These are phyloP conservation scores for Pristionchus fissidentatus DNA, from an alignment of 2,888 invertebrate genomes.

Conservation along the genomic window DNA sequence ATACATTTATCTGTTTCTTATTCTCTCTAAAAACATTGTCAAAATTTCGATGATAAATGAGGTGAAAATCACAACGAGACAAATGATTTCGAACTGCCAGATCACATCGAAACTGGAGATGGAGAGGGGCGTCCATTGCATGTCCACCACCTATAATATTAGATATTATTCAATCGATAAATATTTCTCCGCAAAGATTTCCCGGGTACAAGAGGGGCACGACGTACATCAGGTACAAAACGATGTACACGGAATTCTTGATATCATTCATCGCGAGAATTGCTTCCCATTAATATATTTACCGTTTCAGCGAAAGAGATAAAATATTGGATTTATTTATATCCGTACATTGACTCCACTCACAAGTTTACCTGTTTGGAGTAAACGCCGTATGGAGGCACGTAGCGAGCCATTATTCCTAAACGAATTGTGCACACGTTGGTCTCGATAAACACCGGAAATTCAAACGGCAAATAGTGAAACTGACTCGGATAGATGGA, in stretches of 20 bases:
- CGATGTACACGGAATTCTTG: too few species aligned
- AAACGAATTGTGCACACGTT: too few species aligned
- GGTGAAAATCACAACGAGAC: not conserved
- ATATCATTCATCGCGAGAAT: too few species aligned
- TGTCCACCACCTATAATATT: not conserved
- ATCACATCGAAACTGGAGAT: not conserved
- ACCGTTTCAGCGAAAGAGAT: too few species aligned
- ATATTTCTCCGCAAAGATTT: too few species aligned
- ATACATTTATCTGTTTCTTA: slow-evolving; percentile 10
- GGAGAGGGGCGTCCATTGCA: slow-evolving; percentile 1
- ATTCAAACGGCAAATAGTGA: not conserved
- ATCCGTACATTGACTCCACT: not conserved
- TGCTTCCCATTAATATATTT: too few species aligned
- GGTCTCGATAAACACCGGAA: too few species aligned
- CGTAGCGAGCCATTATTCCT: slow-evolving; percentile 23
- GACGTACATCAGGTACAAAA: too few species aligned
- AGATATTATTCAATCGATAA: not conserved
- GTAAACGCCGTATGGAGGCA: slow-evolving; percentile 16
- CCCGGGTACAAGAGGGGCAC: too few species aligned
- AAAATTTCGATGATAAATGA: not conserved
- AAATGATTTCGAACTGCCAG: slow-evolving; percentile 1
- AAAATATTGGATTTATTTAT: too few species aligned
- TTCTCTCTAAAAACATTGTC: not conserved
- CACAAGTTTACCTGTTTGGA: not conserved
- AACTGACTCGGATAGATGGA: not conserved